Evolutionary conservation across 2,888 invertebrate genomes (phyloP).

Genomic region (Troides oblongomaculatus): DNA sequence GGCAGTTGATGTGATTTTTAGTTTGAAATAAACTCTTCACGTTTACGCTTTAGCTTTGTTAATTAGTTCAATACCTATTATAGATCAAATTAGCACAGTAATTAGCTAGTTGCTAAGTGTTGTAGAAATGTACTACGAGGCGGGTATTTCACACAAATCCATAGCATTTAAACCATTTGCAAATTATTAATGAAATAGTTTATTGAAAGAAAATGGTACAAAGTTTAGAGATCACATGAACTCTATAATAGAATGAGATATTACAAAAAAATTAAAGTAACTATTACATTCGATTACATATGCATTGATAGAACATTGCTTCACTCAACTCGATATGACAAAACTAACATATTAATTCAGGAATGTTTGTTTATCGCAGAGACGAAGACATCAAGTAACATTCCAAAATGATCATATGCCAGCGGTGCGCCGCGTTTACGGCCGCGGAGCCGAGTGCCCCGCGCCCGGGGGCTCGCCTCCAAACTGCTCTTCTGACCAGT

Average conservation of each 20-base stretch:
- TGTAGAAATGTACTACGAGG: background rate
- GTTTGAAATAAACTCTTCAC: background rate
- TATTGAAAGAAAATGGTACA: background rate
- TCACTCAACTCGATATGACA: background rate
- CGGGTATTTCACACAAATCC: background rate
- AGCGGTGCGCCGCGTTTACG: slow-evolving; percentile 33
- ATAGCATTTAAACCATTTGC: background rate
- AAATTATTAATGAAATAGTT: background rate
- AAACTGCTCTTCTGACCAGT: slow-evolving; percentile 30
- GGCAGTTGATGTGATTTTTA: background rate
- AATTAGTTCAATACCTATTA: slow-evolving; percentile 4
- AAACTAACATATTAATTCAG: slow-evolving; percentile 60
- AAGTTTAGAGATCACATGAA: no score
- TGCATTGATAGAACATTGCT: background rate
- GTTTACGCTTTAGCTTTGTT: slow-evolving; percentile 19
- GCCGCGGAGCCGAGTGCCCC: slow-evolving; percentile 26
- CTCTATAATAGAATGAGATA: background rate
- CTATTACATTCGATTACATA: background rate
- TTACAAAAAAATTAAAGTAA: background rate
- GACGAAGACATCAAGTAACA: slow-evolving; percentile 75
- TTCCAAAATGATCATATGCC: slow-evolving; percentile 71
- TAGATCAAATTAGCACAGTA: slow-evolving; percentile 1
- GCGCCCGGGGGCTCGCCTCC: slow-evolving; percentile 22
- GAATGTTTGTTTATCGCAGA: slow-evolving; percentile 75
- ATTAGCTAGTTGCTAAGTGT: slow-evolving; percentile 22